Evolutionary conservation across 2,888 invertebrate species (phyloP), one percentile per base, ranked within the genome.

Genomic region (Philopedon plagiatum): DNA sequence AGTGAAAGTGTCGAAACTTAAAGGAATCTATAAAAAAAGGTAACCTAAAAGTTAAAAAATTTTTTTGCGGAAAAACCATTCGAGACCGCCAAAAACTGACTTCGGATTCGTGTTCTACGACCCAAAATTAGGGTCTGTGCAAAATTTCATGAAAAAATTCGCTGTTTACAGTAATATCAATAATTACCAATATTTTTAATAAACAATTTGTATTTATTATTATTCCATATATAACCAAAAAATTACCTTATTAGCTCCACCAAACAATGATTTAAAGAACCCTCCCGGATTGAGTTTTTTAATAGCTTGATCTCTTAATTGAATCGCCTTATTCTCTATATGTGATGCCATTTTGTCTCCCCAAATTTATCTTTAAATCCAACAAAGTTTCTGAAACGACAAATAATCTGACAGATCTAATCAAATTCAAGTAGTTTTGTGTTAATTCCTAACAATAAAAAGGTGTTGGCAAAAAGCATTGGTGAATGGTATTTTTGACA

Each of bases 291-390:
- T 78, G 51, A 77, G 67, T 86, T 97, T 98, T 87, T 96, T 97
- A 85, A 96, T 95, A 46, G 98, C 98, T 86, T 98, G 96, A 11
- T 78, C 67, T 86, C 97, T 91, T 77, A 97, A 88, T 86, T 95
- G 94, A 85, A 92, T 88, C 49, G 95, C 97, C 87, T 96, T 97
- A 83, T 95, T 93, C 86, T 97, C 97, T 86, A 93, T 94, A 85
- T 95, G 94, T 11, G 74, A 71, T 83, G 91, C 92, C 95, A 96
- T 96, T 72, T 68, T 67, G 13, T 68, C 44, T 23, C 26, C 7
- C 13, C 0, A 7, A 57, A 57, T 37, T 37, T 51, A 29, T 51
- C 15, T 51, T 26, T 13, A 29, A 51, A 21, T 23, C 23, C n/a
- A 21, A 49, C 23, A 34, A 62, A 29, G 19, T 34, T 3, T 23